Conservation (phyloP, 2,113 vertebrate species). For the Albula goreensis region DNA sequence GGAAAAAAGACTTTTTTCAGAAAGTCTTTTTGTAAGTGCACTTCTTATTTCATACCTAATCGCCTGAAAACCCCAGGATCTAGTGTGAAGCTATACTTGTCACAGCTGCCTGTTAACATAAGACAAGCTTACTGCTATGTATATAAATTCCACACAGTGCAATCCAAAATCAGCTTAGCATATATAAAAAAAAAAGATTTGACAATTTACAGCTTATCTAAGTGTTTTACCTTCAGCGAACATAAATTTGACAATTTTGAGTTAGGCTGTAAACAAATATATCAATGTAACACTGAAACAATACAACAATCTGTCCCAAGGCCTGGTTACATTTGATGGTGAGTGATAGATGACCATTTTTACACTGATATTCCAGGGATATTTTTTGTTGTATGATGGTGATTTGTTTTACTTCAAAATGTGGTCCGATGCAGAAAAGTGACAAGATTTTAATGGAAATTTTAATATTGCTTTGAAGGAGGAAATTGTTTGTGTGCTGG, state of each 20-base stretch:
- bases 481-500: conserved; percentile 15
- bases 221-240: background rate
- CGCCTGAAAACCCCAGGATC: too few relatives aligned
- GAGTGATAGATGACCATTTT: background rate
- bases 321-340: background rate
- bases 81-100: too few relatives aligned
- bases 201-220: background rate
- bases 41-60: too few relatives aligned
- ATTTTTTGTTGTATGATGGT: background rate
- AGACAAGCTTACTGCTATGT: too few relatives aligned
- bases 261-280: background rate
- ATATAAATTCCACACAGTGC: too few relatives aligned
- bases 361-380: background rate
- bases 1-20: too few relatives aligned
- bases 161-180: too few relatives aligned
- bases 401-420: background rate
- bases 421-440: conserved; percentile 7
- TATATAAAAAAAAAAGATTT: too few relatives aligned
- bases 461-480: conserved; percentile 24
- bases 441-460: conserved; percentile 30
- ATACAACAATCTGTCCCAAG: background rate
- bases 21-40: too few relatives aligned
- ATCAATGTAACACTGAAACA: background rate
- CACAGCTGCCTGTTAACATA: too few relatives aligned
- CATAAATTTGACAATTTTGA: background rate